Conservation (phyloP, 2,113 vertebrate genomes). For the Salvelinus fontinalis region DNA sequence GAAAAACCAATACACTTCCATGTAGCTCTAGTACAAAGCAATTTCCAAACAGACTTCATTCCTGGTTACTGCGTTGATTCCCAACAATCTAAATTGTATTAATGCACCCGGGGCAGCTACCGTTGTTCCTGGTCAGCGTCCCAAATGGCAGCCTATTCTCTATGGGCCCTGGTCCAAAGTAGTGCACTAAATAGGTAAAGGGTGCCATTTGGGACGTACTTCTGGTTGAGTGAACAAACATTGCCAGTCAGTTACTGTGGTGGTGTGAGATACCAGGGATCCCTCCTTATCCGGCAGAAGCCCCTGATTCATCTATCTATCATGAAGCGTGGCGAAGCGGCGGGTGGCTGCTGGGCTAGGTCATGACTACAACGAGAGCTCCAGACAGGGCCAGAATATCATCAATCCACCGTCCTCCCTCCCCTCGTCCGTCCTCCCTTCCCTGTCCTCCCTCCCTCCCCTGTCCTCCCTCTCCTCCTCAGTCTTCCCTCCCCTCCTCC, state of each 20-base stretch:
- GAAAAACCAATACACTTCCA: no score
- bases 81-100: no score
- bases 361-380: conserved; percentile 48
- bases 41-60: no score
- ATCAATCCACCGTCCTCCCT: conserved; percentile 43
- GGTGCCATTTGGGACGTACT: neutral
- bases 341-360: conserved; percentile 37
- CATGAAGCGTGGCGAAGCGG: conserved; percentile 49
- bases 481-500: conserved; percentile 1
- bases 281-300: conserved; percentile 75
- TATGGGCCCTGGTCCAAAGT: no score
- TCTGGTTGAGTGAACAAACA: conserved; percentile 30
- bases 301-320: conserved; percentile 78
- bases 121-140: no score
- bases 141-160: no score
- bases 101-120: no score
- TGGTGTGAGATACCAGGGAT: conserved; percentile 77
- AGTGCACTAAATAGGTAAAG: no score
- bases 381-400: conserved; percentile 42
- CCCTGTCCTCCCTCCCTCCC: no score
- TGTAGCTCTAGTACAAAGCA: no score
- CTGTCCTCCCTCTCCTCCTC: conserved; percentile 13
- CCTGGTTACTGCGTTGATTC: no score
- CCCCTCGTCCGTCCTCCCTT: conserved; percentile 8
- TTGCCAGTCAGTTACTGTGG: conserved; percentile 65